A percentile compares a stretch with the other conserved stretches of the same genome.
phyloP scores from a whole-genome alignment of 2,888 invertebrate species.

The Invenusta paracnida region DNA sequence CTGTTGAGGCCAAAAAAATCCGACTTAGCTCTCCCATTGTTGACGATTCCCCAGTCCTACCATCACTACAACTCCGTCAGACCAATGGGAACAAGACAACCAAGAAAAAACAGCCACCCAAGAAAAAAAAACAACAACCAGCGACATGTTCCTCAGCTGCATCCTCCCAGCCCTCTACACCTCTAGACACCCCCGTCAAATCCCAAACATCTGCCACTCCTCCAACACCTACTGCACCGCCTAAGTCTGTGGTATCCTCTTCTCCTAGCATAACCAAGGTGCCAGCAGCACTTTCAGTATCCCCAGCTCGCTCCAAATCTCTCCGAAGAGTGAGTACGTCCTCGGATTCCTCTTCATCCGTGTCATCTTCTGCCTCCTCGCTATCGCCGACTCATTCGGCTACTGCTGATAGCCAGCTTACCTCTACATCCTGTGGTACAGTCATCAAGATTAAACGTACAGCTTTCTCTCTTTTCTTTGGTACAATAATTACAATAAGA shows the following conservation, averaged over 20 bases:
- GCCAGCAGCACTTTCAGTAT: too few species aligned
- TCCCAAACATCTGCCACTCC: neutral
- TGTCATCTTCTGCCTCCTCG: neutral
- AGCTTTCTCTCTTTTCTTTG: too few species aligned
- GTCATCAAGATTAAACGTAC: slow-evolving; percentile 20
- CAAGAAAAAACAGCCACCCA: neutral
- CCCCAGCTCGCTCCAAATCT: neutral
- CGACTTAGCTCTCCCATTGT: neutral
- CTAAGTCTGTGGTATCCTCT: too few species aligned
- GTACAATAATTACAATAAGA: neutral
- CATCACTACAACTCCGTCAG: neutral
- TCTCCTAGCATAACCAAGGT: too few species aligned
- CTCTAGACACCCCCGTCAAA: neutral
- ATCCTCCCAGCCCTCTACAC: neutral
- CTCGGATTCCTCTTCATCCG: neutral
- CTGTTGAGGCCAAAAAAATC: neutral
- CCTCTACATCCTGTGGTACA: neutral
- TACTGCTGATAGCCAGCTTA: neutral
- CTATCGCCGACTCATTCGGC: neutral
- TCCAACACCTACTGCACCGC: neutral
- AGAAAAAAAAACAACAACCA: too few species aligned
- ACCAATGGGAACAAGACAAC: neutral
- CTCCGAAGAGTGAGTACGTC: neutral
- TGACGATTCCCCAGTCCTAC: neutral
- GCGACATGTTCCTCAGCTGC: neutral